A percentile compares a stretch with the other conserved stretches of the same genome.
Evolutionary conservation across 2,888 invertebrate genomes (phyloP).

Genomic region (Agrilus cyanescens): DNA sequence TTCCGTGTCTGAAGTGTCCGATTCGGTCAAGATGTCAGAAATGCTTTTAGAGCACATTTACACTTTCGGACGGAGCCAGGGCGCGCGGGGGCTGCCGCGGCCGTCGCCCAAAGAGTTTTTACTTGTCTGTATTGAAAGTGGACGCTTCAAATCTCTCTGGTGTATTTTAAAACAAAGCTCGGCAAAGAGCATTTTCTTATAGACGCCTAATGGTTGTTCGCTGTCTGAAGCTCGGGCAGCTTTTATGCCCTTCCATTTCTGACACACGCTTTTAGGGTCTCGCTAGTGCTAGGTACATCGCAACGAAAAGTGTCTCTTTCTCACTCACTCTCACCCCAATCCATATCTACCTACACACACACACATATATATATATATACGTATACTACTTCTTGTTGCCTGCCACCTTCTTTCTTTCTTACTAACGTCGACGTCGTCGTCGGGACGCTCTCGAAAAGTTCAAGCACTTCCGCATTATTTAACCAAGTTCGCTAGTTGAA

Average conservation of each 20-base stretch:
- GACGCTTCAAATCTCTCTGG: constrained; percentile 24
- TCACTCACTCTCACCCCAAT: too few species aligned
- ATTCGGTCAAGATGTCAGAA: constrained; percentile 40
- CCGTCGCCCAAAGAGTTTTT: constrained; percentile 18
- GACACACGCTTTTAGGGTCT: constrained; percentile 1
- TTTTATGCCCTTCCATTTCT: constrained; percentile 17
- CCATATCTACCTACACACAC: too few species aligned
- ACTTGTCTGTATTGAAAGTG: constrained; percentile 19
- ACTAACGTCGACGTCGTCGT: too few species aligned
- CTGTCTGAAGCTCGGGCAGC: constrained; percentile 23
- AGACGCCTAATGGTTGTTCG: constrained; percentile 29
- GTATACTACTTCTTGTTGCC: too few species aligned
- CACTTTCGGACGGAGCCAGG: constrained; percentile 16
- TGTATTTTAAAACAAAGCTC: constrained; percentile 30
- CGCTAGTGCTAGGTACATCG: too few species aligned
- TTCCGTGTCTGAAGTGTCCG: constrained; percentile 39
- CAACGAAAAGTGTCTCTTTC: too few species aligned
- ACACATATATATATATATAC: too few species aligned
- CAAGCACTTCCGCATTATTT: too few species aligned
- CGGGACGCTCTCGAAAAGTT: too few species aligned
- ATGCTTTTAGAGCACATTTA: constrained; percentile 40
- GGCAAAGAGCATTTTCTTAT: constrained; percentile 28
- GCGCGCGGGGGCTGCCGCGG: constrained; percentile 20
- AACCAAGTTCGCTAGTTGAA: too few species aligned
- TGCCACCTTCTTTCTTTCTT: too few species aligned